These are phyloP conservation scores for Drosophila nr. perissopoda DNA, from an alignment of 2,888 invertebrate genomes.

Conservation along the genomic window DNA sequence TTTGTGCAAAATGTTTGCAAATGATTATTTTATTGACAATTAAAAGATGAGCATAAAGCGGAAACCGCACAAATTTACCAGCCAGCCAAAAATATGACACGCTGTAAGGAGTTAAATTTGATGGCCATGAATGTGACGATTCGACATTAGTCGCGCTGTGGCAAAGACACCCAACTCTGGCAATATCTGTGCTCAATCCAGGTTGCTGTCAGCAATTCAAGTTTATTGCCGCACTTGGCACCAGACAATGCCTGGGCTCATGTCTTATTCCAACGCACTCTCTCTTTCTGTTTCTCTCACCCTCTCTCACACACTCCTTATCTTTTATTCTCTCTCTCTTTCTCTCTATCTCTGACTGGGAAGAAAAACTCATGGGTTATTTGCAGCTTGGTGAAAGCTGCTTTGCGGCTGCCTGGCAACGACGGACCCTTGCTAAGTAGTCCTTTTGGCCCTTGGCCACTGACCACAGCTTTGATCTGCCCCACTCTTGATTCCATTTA, in stretches of 20 bases:
- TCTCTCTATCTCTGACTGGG: neutral
- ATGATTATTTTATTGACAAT: slow-evolving; percentile 80
- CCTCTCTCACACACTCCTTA: slow-evolving; percentile 15
- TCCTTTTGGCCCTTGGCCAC: slow-evolving; percentile 35
- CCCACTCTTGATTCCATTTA: slow-evolving; percentile 7
- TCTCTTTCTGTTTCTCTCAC: neutral
- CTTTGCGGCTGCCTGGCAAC: slow-evolving; percentile 55
- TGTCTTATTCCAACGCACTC: slow-evolving; percentile 5
- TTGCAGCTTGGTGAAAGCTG: slow-evolving; percentile 49
- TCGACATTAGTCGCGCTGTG: slow-evolving; percentile 61
- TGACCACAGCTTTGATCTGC: slow-evolving; percentile 53
- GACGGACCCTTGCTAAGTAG: slow-evolving; percentile 42
- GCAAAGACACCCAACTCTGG: neutral
- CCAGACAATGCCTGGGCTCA: slow-evolving; percentile 55
- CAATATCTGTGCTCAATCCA: slow-evolving; percentile 10
- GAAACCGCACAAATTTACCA: slow-evolving; percentile 50
- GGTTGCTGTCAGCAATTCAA: slow-evolving; percentile 54
- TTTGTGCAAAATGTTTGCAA: slow-evolving; percentile 62
- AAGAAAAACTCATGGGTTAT: slow-evolving; percentile 30
- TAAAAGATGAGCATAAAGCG: slow-evolving; percentile 68
- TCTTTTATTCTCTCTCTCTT: slow-evolving; percentile 5
- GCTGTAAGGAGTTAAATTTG: slow-evolving; percentile 59
- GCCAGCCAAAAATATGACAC: slow-evolving; percentile 40
- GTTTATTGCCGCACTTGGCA: slow-evolving; percentile 71
- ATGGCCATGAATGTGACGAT: slow-evolving; percentile 68